Conservation (phyloP, 2,797 vertebrate species). For the Simalia tracyae region DNA sequence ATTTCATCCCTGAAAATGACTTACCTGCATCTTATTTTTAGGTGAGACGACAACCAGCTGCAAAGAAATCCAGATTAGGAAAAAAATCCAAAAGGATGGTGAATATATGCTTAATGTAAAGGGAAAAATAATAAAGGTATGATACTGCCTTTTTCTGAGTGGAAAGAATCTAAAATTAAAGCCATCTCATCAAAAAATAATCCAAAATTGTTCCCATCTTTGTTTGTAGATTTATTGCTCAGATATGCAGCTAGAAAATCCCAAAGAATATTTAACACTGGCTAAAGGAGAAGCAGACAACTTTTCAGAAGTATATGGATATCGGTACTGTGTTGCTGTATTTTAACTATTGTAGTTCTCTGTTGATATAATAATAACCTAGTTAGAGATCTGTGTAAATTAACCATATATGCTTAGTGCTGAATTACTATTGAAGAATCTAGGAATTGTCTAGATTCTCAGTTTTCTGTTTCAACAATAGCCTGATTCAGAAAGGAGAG, state of each 20-base stretch:
- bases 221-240: conserved; percentile 87
- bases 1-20: conserved; percentile 23
- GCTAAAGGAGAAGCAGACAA: conserved; percentile 91
- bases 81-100: conserved; percentile 83
- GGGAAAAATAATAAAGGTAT: conserved; percentile 88
- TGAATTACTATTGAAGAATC: neutral
- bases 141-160: conserved; percentile 35
- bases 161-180: conserved; percentile 27
- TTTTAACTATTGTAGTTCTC: neutral
- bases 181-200: conserved; percentile 27
- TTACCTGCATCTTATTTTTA: conserved; percentile 66
- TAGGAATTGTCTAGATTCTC: neutral
- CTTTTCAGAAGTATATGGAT: conserved; percentile 93
- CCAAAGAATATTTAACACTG: conserved; percentile 91
- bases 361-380: neutral
- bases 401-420: neutral
- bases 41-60: conserved; percentile 86
- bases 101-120: conserved; percentile 87
- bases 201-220: conserved; percentile 42
- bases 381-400: neutral
- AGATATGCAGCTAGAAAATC: conserved; percentile 86
- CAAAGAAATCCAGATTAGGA: conserved; percentile 85
- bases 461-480: neutral
- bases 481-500: neutral
- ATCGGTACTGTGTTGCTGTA: conserved; percentile 77